Evolutionary conservation across 2,888 invertebrate species (phyloP).

Genomic region (Dichetophora obliterata): DNA sequence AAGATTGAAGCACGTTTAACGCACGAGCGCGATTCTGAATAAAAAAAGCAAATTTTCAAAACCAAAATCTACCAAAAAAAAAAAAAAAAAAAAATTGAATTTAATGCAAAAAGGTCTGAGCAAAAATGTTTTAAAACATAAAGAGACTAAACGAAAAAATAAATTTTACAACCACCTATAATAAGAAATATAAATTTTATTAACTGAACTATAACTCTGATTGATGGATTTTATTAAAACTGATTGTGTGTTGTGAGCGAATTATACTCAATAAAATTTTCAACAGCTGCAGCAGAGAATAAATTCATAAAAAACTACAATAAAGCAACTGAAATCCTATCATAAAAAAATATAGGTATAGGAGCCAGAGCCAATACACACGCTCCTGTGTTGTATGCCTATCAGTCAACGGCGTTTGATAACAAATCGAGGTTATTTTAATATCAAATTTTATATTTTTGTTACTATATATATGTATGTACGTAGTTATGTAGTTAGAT

Average conservation of each 20-base stretch:
- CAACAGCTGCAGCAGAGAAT: not conserved
- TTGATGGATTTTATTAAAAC: constrained; percentile 11
- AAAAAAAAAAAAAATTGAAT: not conserved
- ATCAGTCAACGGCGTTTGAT: not conserved
- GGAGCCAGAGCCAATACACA: not conserved
- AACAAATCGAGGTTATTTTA: no score
- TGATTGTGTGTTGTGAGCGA: not conserved
- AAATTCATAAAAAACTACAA: not conserved
- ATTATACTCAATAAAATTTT: constrained; percentile 15
- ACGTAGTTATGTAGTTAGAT: no score
- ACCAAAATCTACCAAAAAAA: not conserved
- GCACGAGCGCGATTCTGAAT: not conserved
- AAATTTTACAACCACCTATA: not conserved
- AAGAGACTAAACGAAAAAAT: not conserved
- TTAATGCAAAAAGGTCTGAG: no score
- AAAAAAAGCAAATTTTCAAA: not conserved
- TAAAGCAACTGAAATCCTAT: not conserved
- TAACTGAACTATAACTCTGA: not conserved
- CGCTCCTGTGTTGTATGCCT: not conserved
- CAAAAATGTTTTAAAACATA: not conserved
- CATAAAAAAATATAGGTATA: not conserved
- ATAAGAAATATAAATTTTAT: not conserved
- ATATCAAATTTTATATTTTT: no score
- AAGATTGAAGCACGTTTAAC: constrained; percentile 18
- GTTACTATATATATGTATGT: no score